Evolutionary conservation across 2,797 vertebrate species (phyloP).

Genomic region (Schizopygopsis pylzovi): DNA sequence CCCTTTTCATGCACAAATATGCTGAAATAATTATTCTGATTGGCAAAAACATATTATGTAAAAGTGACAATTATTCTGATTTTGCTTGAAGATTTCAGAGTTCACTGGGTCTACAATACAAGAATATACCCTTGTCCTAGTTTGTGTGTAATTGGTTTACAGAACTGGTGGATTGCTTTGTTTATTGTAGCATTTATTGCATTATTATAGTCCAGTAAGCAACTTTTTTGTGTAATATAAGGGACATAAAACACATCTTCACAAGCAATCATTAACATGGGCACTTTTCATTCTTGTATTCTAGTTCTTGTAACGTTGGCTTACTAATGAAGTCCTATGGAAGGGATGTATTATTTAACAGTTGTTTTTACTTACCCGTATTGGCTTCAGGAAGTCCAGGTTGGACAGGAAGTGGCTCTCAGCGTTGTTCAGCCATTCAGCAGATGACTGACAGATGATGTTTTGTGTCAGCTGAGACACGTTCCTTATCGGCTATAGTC

Average conservation of each 20-base stretch:
- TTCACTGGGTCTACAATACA: constrained; percentile 38
- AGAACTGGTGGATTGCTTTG: neutral
- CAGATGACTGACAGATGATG: constrained; percentile 86
- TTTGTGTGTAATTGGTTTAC: constrained; percentile 32
- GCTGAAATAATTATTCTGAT: constrained; percentile 43
- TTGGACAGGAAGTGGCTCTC: constrained; percentile 87
- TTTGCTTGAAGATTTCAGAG: constrained; percentile 19
- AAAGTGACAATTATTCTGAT: constrained; percentile 29
- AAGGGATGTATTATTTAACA: neutral
- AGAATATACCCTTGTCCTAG: constrained; percentile 36
- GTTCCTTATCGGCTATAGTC: constrained; percentile 76
- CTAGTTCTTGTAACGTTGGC: neutral
- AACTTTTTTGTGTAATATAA: neutral
- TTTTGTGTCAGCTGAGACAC: constrained; percentile 76
- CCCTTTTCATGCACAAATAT: constrained; percentile 48
- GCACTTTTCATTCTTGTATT: neutral
- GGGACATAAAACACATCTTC: neutral
- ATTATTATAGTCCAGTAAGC: neutral
- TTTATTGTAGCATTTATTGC: neutral
- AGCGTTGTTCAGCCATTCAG: constrained; percentile 80
- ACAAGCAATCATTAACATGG: neutral
- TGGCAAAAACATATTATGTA: constrained; percentile 40
- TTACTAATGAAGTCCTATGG: neutral
- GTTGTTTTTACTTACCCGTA: constrained; percentile 80
- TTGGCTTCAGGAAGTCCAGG: constrained; percentile 89